Evolutionary conservation across 2,888 invertebrate genomes (phyloP).

Genomic region (Escarpia spicata): DNA sequence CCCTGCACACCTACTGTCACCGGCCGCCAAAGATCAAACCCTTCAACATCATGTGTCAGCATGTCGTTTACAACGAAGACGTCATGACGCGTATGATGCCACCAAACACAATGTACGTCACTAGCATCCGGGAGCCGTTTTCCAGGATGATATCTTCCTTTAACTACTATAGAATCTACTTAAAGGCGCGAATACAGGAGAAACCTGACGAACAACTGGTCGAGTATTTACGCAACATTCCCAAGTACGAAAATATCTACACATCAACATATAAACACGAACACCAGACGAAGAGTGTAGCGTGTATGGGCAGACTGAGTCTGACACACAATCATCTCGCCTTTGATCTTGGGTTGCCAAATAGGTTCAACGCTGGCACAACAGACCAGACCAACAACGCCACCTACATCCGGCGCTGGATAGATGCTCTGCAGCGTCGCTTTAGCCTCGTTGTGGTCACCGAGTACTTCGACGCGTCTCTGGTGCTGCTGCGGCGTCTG

Average conservation of each 20-base stretch:
- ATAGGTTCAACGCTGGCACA: neutral
- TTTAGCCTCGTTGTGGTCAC: neutral
- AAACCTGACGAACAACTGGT: neutral
- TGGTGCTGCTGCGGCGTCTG: neutral
- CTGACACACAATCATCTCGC: constrained; percentile 37
- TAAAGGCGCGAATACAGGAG: neutral
- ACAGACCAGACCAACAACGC: neutral
- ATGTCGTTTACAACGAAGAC: neutral
- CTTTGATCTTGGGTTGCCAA: constrained; percentile 52
- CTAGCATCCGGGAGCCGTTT: constrained; percentile 18
- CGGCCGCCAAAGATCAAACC: constrained; percentile 40
- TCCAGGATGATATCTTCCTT: neutral
- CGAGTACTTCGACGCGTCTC: neutral
- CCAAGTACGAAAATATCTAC: neutral
- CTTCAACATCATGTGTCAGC: constrained; percentile 3
- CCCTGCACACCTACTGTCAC: constrained; percentile 49
- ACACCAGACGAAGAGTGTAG: neutral
- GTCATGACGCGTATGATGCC: neutral
- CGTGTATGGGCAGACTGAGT: constrained; percentile 47
- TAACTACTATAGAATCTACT: constrained; percentile 49
- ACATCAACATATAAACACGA: neutral
- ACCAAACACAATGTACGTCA: neutral
- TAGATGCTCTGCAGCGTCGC: neutral
- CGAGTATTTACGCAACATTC: neutral
- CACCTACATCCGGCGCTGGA: constrained; percentile 13